Evolutionary conservation across 2,797 vertebrate species (phyloP), one percentile per base, ranked within the genome.

Genomic region (Eutrigla gurnardus): DNA sequence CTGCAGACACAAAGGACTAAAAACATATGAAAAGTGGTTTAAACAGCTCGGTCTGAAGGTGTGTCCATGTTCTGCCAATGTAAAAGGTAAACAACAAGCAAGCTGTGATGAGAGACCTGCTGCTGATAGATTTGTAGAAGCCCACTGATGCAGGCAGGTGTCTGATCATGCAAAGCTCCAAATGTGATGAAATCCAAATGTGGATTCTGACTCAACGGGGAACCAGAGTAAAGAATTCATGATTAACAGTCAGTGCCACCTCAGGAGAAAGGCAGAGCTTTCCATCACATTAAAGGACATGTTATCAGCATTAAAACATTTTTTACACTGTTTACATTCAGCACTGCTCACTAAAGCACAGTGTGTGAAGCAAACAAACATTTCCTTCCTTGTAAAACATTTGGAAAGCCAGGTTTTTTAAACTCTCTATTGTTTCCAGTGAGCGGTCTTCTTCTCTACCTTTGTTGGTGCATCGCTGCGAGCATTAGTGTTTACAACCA

Each of bases 311-410:
- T 55, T 55, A 55, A 55, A n/a, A n/a, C n/a, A n/a, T n/a, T n/a
- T n/a, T n/a, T n/a, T n/a, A n/a, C n/a, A n/a, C n/a, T 55, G 33
- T 55, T 35, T 36, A 53, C 25, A 25, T 25, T 25, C 25, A 25
- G 25, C 25, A 25, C 25, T 25, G 25, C 32, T 53, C 32, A 53
- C 12, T 14, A 53, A 33, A 53, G 33, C 50, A 33, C 52, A 33
- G 14, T 53, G 52, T 53, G 32, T 53, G 52, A 33, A 32, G 12
- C 25, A 8, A 49, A 49, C 46, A 49, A 49, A 49, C 47, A 49
- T 49, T 49, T 49, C n/a, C 47, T 49, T 49, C n/a, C 47, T 49
- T n/a, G 18, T 49, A 49, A 49, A 49, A 35, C 52, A 54, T 54
- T 8, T 49, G 47, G 9, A 53, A n/a, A 47, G 17, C 3, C 25